Evolutionary conservation across 2,888 invertebrate genomes (phyloP).

Genomic region (Linyphia triangularis): DNA sequence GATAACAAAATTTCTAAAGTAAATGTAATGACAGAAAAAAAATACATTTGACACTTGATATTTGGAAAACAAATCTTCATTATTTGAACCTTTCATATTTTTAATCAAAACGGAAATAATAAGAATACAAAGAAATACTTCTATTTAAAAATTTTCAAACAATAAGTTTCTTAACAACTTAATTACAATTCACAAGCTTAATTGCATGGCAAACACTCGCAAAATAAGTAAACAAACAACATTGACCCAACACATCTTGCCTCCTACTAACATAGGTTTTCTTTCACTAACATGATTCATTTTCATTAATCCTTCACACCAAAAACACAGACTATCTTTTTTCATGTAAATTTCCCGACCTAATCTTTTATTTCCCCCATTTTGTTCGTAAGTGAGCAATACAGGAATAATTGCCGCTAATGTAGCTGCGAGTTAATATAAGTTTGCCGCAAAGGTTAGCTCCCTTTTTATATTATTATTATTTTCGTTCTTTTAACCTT

Average conservation of each 20-base stretch:
- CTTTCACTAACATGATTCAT: neutral
- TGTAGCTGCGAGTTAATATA: constrained; percentile 71
- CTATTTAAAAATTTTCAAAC: neutral
- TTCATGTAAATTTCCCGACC: constrained; percentile 1
- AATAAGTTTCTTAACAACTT: neutral
- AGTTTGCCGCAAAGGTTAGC: constrained; percentile 27
- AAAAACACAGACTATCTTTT: constrained; percentile 4
- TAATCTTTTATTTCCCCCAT: neutral
- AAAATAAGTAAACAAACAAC: too few relatives aligned
- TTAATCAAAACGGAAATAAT: too few relatives aligned
- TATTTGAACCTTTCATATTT: too few relatives aligned
- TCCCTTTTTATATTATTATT: constrained; percentile 20
- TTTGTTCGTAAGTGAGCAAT: constrained; percentile 31
- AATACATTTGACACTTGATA: too few relatives aligned
- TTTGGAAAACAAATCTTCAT: too few relatives aligned
- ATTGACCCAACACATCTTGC: too few relatives aligned
- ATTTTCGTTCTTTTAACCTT: constrained; percentile 19
- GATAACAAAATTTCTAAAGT: too few relatives aligned
- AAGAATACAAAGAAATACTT: neutral
- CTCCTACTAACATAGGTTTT: neutral
- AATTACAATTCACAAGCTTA: neutral
- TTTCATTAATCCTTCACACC: neutral
- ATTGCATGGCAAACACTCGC: neutral
- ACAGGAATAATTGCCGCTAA: constrained; percentile 69
- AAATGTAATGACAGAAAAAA: too few relatives aligned